Evolutionary conservation across 2,888 invertebrate genomes (phyloP).

Genomic region (Microdon myrmicae): DNA sequence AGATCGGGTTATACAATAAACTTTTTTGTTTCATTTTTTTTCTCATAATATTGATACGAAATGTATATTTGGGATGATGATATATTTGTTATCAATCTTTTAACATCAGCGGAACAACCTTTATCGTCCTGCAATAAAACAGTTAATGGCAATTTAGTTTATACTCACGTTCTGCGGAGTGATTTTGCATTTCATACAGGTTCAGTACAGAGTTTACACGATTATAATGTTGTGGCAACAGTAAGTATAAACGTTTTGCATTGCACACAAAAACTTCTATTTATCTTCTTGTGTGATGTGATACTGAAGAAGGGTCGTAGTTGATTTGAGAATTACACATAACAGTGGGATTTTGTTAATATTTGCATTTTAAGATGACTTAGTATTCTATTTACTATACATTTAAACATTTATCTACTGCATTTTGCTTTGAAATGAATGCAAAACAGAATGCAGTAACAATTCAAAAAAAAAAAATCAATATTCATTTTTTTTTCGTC

Average conservation of each 20-base stretch:
- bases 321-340: constrained; percentile 53
- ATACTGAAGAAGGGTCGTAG: constrained; percentile 49
- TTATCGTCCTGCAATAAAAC: constrained; percentile 40
- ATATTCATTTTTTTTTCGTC: background rate
- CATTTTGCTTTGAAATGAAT: constrained; percentile 28
- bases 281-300: constrained; percentile 49
- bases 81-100: constrained; percentile 1
- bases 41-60: background rate
- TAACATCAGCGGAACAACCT: background rate
- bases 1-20: background rate
- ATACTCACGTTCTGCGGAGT: constrained; percentile 47
- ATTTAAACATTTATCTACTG: constrained; percentile 7
- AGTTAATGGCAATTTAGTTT: constrained; percentile 44
- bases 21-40: background rate
- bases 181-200: constrained; percentile 31
- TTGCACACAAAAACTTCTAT: constrained; percentile 46
- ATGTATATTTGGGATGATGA: constrained; percentile 3
- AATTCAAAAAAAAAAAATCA: constrained; percentile 1
- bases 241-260: constrained; percentile 49
- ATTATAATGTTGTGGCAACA: constrained; percentile 42
- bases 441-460: constrained; percentile 26
- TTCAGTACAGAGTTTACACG: constrained; percentile 40
- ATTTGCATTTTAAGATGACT: constrained; percentile 35
- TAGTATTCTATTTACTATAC: constrained; percentile 30
- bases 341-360: constrained; percentile 54